These are phyloP conservation scores for Macrocentrus cingulum DNA, from an alignment of 1,140 invertebrate species.

Conservation along the genomic window DNA sequence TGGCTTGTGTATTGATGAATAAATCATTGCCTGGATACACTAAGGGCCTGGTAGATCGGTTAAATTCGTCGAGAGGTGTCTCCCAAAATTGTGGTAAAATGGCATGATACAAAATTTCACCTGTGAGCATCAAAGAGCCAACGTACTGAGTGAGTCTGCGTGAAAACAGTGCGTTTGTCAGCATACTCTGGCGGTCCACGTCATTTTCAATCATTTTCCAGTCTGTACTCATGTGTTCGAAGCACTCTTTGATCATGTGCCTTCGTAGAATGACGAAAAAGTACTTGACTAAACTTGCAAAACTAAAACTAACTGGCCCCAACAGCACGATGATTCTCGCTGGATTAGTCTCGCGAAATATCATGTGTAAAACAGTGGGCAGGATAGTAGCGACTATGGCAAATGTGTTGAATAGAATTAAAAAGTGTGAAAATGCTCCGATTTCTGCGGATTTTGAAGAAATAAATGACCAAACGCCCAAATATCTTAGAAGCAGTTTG, in stretches of 20 bases:
- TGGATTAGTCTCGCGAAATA: neutral
- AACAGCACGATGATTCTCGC: constrained; percentile 1
- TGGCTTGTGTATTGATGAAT: constrained; percentile 29
- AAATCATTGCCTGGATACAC: constrained; percentile 33
- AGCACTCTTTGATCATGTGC: constrained; percentile 25
- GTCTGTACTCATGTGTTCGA: constrained; percentile 31
- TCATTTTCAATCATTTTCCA: constrained; percentile 27
- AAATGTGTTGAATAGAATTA: neutral
- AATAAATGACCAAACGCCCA: constrained; percentile 4
- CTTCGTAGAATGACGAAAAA: constrained; percentile 7
- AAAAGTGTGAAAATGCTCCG: neutral
- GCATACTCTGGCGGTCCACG: constrained; percentile 20
- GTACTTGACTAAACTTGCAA: constrained; percentile 14
- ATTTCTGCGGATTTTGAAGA: neutral
- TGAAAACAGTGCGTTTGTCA: constrained; percentile 18
- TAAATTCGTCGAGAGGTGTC: neutral
- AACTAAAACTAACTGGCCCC: constrained; percentile 15
- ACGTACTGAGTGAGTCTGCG: constrained; percentile 24
- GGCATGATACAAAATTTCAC: constrained; percentile 22
- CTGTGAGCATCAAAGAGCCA: constrained; percentile 32
- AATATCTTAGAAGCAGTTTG: neutral
- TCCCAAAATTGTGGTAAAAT: constrained; percentile 9
- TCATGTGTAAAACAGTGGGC: neutral
- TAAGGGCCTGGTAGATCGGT: constrained; percentile 9
- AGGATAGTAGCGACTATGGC: constrained; percentile 8